A percentile compares a stretch with the other conserved stretches of the same genome.
phyloP scores from a whole-genome alignment of 2,888 invertebrate species.

The Cephus nigrinus region DNA sequence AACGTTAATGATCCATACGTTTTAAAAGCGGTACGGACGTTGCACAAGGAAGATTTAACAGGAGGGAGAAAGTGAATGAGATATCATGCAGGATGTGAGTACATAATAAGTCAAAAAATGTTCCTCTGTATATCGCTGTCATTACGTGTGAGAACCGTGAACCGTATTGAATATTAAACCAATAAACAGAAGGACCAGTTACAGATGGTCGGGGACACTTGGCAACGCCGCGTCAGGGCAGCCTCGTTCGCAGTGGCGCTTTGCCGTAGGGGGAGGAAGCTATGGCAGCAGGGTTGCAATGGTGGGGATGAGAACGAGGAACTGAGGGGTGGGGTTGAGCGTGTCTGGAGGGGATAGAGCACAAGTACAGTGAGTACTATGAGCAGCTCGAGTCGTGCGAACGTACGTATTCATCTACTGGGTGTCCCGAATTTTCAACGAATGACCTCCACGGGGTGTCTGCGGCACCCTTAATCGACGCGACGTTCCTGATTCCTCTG shows the following conservation, averaged over 20 bases:
- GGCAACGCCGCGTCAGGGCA: slow-evolving; percentile 45
- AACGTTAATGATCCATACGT: not conserved
- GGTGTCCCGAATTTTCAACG: slow-evolving; percentile 22
- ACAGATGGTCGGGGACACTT: slow-evolving; percentile 51
- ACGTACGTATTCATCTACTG: slow-evolving; percentile 23
- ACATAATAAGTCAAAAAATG: not conserved
- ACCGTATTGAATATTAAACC: slow-evolving; percentile 55
- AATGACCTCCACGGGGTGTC: not conserved
- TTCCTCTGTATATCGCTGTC: not conserved
- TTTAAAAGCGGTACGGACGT: not conserved
- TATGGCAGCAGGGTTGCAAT: slow-evolving; percentile 7
- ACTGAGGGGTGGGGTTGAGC: not conserved
- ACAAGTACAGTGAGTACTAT: slow-evolving; percentile 23
- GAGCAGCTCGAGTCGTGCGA: slow-evolving; percentile 22
- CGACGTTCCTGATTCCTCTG: not conserved
- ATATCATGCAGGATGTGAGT: not conserved
- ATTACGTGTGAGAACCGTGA: slow-evolving; percentile 27
- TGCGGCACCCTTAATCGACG: not conserved
- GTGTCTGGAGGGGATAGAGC: slow-evolving; percentile 20
- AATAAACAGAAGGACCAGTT: slow-evolving; percentile 50
- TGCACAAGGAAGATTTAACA: not conserved
- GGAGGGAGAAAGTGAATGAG: not conserved
- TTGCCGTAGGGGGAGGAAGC: slow-evolving; percentile 32
- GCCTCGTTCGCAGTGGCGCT: slow-evolving; percentile 42
- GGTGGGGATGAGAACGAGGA: slow-evolving; percentile 14